Evolutionary conservation across 2,888 invertebrate genomes (phyloP).

Genomic region (Gryllus longicercus): DNA sequence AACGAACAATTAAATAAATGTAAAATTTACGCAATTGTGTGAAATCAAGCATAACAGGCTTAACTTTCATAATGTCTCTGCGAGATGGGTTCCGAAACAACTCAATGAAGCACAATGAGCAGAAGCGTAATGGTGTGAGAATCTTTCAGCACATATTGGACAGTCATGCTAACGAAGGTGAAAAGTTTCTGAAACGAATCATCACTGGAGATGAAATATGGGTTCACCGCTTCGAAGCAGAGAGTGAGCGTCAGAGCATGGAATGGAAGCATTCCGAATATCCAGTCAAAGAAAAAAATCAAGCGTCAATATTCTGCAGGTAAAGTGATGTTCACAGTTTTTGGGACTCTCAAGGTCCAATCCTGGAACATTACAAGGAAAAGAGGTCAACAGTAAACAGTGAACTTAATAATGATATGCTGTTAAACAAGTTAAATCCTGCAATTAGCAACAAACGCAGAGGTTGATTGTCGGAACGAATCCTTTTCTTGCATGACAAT

Average conservation of each 20-base stretch:
- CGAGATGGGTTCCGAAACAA: too few species aligned
- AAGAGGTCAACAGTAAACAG: not conserved
- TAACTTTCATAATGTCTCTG: too few species aligned
- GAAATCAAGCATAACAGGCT: too few species aligned
- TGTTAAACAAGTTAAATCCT: not conserved
- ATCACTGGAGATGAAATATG: not conserved
- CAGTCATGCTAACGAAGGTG: too few species aligned
- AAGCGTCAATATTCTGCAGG: not conserved
- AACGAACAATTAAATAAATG: too few species aligned
- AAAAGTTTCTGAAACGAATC: too few species aligned
- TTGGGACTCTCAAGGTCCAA: not conserved
- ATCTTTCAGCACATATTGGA: too few species aligned
- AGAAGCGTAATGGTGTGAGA: too few species aligned
- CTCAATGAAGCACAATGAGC: too few species aligned
- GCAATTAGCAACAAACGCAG: not conserved
- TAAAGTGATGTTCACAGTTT: not conserved
- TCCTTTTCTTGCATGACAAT: too few species aligned
- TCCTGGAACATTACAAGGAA: not conserved
- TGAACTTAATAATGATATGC: not conserved
- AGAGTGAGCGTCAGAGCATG: not conserved
- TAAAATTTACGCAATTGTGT: too few species aligned
- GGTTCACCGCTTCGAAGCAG: not conserved
- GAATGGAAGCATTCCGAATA: not conserved
- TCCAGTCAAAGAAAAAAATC: not conserved
- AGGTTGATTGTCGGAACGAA: too few species aligned